phyloP scores from a whole-genome alignment of 30 jellyfish, hydroid and myxozoan species.

The Aurelia aurita complex sp. Pacific region DNA sequence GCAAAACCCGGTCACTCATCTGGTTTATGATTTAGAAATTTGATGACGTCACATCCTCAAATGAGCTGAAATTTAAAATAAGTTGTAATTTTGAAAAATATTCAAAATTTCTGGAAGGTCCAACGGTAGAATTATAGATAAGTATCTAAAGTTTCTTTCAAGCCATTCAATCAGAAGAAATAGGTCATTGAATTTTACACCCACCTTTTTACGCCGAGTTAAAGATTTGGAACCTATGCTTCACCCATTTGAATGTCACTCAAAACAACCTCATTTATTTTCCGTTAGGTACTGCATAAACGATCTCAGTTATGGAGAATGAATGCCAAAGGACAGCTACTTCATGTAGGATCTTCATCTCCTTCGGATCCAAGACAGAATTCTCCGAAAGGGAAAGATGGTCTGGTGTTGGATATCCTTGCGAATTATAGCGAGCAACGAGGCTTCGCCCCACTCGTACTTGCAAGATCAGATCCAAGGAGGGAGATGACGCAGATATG shows the following conservation, averaged over 20 bases:
- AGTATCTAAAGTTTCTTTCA: too few species aligned
- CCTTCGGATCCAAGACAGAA: constrained; percentile 74
- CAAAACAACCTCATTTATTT: background rate
- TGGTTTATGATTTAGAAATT: too few species aligned
- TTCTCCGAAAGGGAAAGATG: constrained; percentile 57
- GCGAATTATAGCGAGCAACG: constrained; percentile 49
- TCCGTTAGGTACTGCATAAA: constrained; percentile 65
- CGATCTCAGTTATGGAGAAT: constrained; percentile 97
- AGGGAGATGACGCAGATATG: constrained; percentile 89
- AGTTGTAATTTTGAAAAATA: too few species aligned
- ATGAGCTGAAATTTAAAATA: too few species aligned
- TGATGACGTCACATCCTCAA: too few species aligned
- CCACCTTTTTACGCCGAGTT: too few species aligned
- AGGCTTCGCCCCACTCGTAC: constrained; percentile 73
- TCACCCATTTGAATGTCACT: background rate
- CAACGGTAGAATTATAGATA: too few species aligned
- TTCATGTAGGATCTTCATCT: constrained; percentile 89
- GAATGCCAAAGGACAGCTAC: constrained; percentile 87
- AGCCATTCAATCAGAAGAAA: too few species aligned
- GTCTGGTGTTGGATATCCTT: constrained; percentile 79
- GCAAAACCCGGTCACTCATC: too few species aligned
- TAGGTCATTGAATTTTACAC: too few species aligned
- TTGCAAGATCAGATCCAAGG: constrained; percentile 73
- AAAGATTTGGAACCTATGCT: too few species aligned
- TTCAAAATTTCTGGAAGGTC: too few species aligned